Evolutionary conservation across 2,113 vertebrate species (phyloP), one percentile per base, ranked within the genome.

Genomic region (Rhinolophus ferrumequinum): DNA sequence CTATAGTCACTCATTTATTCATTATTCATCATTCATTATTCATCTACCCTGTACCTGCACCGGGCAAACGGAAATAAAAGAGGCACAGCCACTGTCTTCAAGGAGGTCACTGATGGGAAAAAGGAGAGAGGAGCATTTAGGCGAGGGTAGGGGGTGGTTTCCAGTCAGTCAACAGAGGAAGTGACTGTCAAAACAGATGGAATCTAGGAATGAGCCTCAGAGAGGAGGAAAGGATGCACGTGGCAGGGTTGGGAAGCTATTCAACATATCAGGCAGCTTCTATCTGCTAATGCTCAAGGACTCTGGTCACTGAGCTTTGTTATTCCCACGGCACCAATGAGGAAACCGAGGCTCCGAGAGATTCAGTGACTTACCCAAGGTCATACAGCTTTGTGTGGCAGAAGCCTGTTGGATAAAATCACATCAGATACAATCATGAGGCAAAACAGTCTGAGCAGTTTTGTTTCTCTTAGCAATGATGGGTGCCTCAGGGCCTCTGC

Each of bases 141-240:
- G 44, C 13, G 30, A 21, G 14, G 4, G 12, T 0, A 3, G 11
- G 5, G 10, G 0, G 10, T 33, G 3, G 24, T 30, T 95, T 94
- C 24, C 22, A 84, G 38, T 19, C 52, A 60, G 44, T 67, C 26
- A 50, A 52, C 4, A 52, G 62, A 38, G 33, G 12, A 88, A 85
- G 28, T 2, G 26, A 67, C 22, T 7, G 3, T 64, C 22, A 82
- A 44, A 81, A 72, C 15, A 93, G 12, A 50, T 14, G 24, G 56
- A 67, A 70, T 56, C 15, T 14, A 54, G 88, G 33, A 58, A n/a
- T 35, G 21, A 47, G 56, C 9, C 3, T 50, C 10, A 38, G 73
- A 50, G 22, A 15, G 22, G 22, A 58, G 26, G 38, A 44, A 81
- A 88, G 18, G 15, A 28, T 9, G 12, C 38, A 50, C 6, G 3